Conservation (phyloP, 1,140 invertebrate species). For the Saccostrea cuccullata region DNA sequence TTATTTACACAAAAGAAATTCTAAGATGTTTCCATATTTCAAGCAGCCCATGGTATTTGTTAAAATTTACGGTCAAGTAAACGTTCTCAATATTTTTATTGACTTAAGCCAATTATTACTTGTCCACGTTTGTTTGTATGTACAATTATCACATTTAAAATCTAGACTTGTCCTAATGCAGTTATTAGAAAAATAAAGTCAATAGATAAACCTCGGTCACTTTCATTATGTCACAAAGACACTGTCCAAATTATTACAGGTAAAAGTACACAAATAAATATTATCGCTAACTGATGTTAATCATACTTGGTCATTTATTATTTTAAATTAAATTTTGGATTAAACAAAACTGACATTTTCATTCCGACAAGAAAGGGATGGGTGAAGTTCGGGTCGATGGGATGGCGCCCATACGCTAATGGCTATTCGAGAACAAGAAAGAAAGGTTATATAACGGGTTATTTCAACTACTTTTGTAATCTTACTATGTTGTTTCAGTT, state of each 20-base stretch:
- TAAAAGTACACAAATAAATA: slow-evolving; percentile 11
- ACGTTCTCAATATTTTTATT: background rate
- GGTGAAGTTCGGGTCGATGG: background rate
- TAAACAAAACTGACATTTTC: too few species aligned
- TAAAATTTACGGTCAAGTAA: background rate
- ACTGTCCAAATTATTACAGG: background rate
- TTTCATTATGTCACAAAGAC: background rate
- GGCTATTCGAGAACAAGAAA: background rate
- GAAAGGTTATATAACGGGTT: background rate
- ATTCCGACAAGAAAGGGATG: background rate
- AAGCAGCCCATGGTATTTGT: background rate
- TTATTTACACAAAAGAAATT: background rate
- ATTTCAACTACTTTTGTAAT: background rate
- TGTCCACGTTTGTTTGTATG: background rate
- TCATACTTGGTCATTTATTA: background rate
- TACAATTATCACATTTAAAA: background rate
- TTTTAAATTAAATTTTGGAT: background rate
- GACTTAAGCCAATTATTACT: background rate
- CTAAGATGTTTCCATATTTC: background rate
- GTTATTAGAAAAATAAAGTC: background rate
- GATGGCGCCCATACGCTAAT: background rate
- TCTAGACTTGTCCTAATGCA: background rate
- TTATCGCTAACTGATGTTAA: background rate
- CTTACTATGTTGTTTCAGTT: too few species aligned
- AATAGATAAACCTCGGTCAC: background rate